Conservation (phyloP, 2,797 vertebrate genomes). For the Sebastiscus tertius region DNA sequence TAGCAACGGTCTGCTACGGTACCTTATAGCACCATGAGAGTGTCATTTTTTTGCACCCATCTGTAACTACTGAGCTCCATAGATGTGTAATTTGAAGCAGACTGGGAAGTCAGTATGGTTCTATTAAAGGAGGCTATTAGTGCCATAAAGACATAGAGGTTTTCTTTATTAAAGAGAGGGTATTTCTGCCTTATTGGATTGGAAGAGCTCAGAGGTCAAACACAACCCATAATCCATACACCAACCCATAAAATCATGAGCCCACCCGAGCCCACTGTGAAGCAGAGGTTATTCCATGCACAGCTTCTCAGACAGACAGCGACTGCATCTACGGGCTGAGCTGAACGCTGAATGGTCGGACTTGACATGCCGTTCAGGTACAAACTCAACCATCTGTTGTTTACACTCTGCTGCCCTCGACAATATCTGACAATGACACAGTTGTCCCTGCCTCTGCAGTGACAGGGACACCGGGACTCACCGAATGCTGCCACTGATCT, state of each 20-base stretch:
- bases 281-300: constrained; percentile 1
- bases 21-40: not conserved
- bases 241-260: not conserved
- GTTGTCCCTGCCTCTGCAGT: constrained; percentile 33
- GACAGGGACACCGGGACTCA: constrained; percentile 24
- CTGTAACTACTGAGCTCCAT: not conserved
- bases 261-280: not conserved
- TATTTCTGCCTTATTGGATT: constrained; percentile 10
- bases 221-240: constrained; percentile 9
- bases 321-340: constrained; percentile 8
- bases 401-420: constrained; percentile 63
- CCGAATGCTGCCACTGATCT: constrained; percentile 2
- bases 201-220: not conserved
- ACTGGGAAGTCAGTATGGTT: not conserved
- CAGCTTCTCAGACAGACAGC: constrained; percentile 1
- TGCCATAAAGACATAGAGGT: not conserved
- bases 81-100: not conserved
- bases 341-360: constrained; percentile 8
- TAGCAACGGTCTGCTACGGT: no score
- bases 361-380: constrained; percentile 55
- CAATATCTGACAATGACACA: constrained; percentile 66
- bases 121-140: not conserved
- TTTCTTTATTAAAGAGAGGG: not conserved
- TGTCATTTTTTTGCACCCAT: not conserved
- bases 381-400: constrained; percentile 69